These are phyloP conservation scores for Deilephila porcellus DNA, from an alignment of 2,888 invertebrate species.

Conservation along the genomic window DNA sequence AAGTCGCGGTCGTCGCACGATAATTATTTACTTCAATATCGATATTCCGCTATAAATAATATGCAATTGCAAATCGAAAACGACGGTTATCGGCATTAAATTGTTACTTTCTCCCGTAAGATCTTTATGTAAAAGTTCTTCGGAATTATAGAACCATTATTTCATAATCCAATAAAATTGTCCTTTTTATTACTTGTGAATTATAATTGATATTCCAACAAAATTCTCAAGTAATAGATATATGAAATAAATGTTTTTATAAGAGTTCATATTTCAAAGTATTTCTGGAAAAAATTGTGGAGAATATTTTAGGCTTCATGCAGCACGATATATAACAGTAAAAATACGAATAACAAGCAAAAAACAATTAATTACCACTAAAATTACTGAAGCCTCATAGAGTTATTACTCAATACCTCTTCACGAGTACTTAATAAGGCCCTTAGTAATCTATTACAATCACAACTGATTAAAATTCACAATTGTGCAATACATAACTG, in stretches of 20 bases:
- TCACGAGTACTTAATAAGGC: neutral
- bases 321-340: neutral
- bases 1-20: neutral
- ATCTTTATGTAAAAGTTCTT: neutral
- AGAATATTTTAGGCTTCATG: no score
- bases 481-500: constrained; percentile 26
- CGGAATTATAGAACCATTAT: no score
- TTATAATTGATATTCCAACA: neutral
- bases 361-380: neutral
- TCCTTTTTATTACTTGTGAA: no score
- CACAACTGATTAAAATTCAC: constrained; percentile 11
- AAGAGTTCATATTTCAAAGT: no score
- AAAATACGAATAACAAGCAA: neutral
- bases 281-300: no score
- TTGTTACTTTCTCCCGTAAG: constrained; percentile 22
- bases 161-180: no score
- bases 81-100: constrained; percentile 20
- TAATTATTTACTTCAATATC: constrained; percentile 13
- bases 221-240: neutral
- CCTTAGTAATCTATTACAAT: constrained; percentile 19
- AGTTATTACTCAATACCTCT: neutral
- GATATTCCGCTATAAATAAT: constrained; percentile 14
- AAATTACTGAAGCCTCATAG: neutral
- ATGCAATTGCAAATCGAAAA: constrained; percentile 16
- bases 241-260: neutral